A percentile compares a stretch with the other conserved stretches of the same genome.
These are phyloP conservation scores for Glaucomys volans DNA, from an alignment of 2,113 vertebrate species.

Conservation along the genomic window DNA sequence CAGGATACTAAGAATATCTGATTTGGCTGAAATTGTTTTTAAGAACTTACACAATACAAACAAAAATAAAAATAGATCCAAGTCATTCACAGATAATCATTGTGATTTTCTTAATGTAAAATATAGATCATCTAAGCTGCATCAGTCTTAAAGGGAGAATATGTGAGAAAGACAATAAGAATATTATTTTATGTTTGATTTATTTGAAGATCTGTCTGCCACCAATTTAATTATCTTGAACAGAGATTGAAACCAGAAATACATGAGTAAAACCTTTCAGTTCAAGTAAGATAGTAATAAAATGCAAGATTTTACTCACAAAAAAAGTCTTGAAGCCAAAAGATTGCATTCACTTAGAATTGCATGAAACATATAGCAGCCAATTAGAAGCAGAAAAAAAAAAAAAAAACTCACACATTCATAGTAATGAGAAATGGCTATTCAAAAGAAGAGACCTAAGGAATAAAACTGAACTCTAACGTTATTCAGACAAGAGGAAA, in stretches of 20 bases:
- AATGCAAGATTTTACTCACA: constrained; percentile 39
- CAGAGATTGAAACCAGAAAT: constrained; percentile 43
- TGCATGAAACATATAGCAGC: background rate
- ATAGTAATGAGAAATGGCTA: constrained; percentile 24
- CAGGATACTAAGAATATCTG: background rate
- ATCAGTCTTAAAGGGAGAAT: background rate
- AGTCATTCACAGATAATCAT: constrained; percentile 20
- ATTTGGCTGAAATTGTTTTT: background rate
- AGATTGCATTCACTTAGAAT: constrained; percentile 19
- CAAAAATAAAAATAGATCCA: background rate
- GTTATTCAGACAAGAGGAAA: background rate
- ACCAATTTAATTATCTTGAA: constrained; percentile 29
- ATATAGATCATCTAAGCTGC: background rate
- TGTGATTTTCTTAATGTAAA: constrained; percentile 27
- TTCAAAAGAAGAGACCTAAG: background rate
- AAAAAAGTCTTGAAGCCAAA: constrained; percentile 51
- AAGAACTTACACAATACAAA: background rate
- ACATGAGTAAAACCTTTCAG: constrained; percentile 25
- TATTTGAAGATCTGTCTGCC: constrained; percentile 46
- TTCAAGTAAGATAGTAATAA: background rate
- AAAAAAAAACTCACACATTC: too few relatives aligned
- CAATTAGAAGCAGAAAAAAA: background rate
- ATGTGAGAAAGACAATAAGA: background rate
- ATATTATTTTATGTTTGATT: constrained; percentile 55
- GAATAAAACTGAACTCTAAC: background rate